Conservation (phyloP, 2,888 invertebrate species). For the Harmothoe impar region DNA sequence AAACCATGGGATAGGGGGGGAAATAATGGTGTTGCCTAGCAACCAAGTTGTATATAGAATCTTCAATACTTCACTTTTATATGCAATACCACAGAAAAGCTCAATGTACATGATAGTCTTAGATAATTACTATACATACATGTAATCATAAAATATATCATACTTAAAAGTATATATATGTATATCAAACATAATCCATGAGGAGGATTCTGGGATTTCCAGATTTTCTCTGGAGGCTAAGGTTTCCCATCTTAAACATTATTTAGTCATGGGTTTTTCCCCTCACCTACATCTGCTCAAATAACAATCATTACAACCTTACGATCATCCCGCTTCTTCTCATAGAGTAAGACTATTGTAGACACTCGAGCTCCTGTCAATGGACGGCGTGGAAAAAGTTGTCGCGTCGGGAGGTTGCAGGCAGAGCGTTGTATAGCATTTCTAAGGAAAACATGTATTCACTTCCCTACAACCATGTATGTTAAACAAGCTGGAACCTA, state of each 20-base stretch:
- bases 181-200: not conserved
- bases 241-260: slow-evolving; percentile 23
- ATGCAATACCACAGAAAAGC: slow-evolving; percentile 61
- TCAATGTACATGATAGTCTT: slow-evolving; percentile 60
- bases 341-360: not conserved
- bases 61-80: slow-evolving; percentile 60
- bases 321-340: slow-evolving; percentile 14
- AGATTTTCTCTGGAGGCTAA: slow-evolving; percentile 16
- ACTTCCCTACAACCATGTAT: no score
- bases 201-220: not conserved
- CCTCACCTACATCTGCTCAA: slow-evolving; percentile 48
- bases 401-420: no score
- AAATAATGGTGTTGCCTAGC: slow-evolving; percentile 57
- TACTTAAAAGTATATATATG: not conserved
- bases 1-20: not conserved
- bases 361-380: no score
- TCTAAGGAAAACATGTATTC: no score
- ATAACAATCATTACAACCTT: slow-evolving; percentile 4
- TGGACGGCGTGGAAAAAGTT: no score
- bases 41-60: slow-evolving; percentile 50
- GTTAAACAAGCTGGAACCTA: no score
- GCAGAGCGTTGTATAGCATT: no score
- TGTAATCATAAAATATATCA: slow-evolving; percentile 41
- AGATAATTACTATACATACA: slow-evolving; percentile 46
- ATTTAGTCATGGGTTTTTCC: slow-evolving; percentile 37